These are phyloP conservation scores for Saguinus imperator DNA, from an alignment of 2,113 vertebrate species.

Conservation along the genomic window DNA sequence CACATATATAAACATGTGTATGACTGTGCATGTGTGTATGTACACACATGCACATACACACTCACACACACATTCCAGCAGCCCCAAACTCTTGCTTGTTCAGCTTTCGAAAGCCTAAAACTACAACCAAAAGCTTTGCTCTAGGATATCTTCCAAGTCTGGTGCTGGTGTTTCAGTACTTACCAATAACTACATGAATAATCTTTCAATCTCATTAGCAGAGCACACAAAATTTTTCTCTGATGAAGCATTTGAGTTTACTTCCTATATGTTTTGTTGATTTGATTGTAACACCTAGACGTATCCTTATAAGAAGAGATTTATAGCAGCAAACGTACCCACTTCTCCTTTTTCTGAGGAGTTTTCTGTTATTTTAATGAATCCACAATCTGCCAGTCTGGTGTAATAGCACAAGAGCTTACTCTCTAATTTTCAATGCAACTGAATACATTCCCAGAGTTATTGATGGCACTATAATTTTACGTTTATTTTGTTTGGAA, in stretches of 20 bases:
- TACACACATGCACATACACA: background rate
- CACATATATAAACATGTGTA: background rate
- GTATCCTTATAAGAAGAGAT: slow-evolving; percentile 81
- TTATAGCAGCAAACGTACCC: slow-evolving; percentile 75
- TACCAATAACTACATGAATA: slow-evolving; percentile 82
- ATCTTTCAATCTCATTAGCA: slow-evolving; percentile 82
- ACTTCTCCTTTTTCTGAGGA: slow-evolving; percentile 65
- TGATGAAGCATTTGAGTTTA: slow-evolving; percentile 80
- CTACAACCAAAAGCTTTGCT: slow-evolving; percentile 76
- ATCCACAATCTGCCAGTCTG: slow-evolving; percentile 86
- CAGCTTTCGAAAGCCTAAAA: slow-evolving; percentile 80
- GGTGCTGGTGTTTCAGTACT: slow-evolving; percentile 77
- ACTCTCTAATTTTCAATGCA: slow-evolving; percentile 84
- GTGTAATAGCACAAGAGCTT: slow-evolving; percentile 79
- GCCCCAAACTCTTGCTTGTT: slow-evolving; percentile 66
- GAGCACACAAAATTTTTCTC: slow-evolving; percentile 78
- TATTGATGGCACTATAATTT: slow-evolving; percentile 85
- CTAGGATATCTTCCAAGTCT: slow-evolving; percentile 73
- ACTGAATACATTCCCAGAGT: slow-evolving; percentile 82
- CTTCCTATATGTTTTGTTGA: slow-evolving; percentile 83
- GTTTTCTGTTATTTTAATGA: slow-evolving; percentile 86
- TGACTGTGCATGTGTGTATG: background rate
- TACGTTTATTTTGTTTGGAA: slow-evolving; percentile 81
- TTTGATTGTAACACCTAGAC: slow-evolving; percentile 82
- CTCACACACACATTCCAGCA: background rate